Percentiles rank a stretch among this genome's conserved stretches.
phyloP scores from a whole-genome alignment of 2,113 vertebrate species.

The Salvelinus fontinalis region DNA sequence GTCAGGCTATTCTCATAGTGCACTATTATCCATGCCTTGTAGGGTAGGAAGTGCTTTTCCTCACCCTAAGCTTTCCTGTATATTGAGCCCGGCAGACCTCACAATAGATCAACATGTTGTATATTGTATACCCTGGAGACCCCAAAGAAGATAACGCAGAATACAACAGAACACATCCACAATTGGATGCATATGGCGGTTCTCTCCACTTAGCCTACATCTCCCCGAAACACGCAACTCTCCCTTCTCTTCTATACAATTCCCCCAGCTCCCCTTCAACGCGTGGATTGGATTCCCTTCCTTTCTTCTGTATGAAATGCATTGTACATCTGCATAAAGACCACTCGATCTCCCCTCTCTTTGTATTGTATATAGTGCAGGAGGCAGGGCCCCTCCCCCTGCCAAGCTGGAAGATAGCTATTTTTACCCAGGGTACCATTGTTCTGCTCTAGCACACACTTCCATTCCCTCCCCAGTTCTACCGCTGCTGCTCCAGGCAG shows the following conservation, averaged over 20 bases:
- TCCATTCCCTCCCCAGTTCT: constrained; percentile 31
- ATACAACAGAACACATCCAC: too few relatives aligned
- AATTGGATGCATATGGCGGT: neutral
- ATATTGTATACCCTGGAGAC: too few relatives aligned
- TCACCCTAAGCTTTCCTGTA: too few relatives aligned
- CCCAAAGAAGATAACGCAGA: too few relatives aligned
- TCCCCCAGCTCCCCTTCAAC: neutral
- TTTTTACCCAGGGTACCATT: constrained; percentile 71
- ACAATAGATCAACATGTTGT: too few relatives aligned
- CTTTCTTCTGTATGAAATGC: neutral
- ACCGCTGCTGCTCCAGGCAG: constrained; percentile 54
- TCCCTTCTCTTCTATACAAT: neutral
- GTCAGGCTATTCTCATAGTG: too few relatives aligned
- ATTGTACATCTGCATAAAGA: neutral
- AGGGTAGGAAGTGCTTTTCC: too few relatives aligned
- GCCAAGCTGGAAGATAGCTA: constrained; percentile 38
- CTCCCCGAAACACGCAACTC: neutral
- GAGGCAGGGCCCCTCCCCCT: constrained; percentile 29
- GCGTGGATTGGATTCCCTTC: neutral
- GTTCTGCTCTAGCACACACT: constrained; percentile 63
- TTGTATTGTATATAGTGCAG: neutral
- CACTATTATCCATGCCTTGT: too few relatives aligned
- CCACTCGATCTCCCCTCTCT: constrained; percentile 6
- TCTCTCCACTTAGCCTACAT: neutral
- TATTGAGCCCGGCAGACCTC: too few relatives aligned